phyloP scores from a whole-genome alignment of 2,113 vertebrate genomes.

The Cromileptes altivelis region DNA sequence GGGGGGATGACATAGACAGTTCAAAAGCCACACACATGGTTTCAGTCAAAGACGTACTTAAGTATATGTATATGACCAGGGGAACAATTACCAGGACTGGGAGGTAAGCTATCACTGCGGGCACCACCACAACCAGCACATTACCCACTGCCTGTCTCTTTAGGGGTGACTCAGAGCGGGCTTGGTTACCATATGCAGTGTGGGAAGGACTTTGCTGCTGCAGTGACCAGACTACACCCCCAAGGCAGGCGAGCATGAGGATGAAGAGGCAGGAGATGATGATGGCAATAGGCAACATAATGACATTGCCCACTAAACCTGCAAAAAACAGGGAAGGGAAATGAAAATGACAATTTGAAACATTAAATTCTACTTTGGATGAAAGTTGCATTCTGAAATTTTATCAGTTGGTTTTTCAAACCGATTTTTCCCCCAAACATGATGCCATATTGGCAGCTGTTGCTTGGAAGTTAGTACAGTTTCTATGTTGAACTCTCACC shows the following conservation, averaged over 20 bases:
- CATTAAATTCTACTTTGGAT: not conserved
- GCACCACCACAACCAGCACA: slow-evolving; percentile 63
- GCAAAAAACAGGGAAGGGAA: not conserved
- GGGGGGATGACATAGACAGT: slow-evolving; percentile 34
- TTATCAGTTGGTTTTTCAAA: not conserved
- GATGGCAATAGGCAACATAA: slow-evolving; percentile 16
- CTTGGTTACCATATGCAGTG: not conserved
- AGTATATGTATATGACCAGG: not conserved
- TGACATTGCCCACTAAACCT: not conserved
- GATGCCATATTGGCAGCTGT: not conserved
- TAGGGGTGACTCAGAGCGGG: not conserved
- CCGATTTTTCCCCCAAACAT: not conserved
- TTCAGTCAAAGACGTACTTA: rapidly evolving
- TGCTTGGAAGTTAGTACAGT: not conserved
- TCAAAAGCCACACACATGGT: not conserved
- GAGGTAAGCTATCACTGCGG: slow-evolving; percentile 54
- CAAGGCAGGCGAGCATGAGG: slow-evolving; percentile 64
- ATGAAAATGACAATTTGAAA: not conserved
- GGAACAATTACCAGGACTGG: slow-evolving; percentile 54
- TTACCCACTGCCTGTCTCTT: slow-evolving; percentile 70
- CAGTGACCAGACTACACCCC: slow-evolving; percentile 54
- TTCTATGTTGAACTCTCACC: not conserved
- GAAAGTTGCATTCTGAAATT: not conserved
- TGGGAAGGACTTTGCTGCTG: slow-evolving; percentile 60
- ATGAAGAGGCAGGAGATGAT: slow-evolving; percentile 61